A percentile compares a stretch with the other conserved stretches of the same genome.
Conservation (phyloP, 1,140 invertebrate genomes). For the Phenacoccus solenopsis region DNA sequence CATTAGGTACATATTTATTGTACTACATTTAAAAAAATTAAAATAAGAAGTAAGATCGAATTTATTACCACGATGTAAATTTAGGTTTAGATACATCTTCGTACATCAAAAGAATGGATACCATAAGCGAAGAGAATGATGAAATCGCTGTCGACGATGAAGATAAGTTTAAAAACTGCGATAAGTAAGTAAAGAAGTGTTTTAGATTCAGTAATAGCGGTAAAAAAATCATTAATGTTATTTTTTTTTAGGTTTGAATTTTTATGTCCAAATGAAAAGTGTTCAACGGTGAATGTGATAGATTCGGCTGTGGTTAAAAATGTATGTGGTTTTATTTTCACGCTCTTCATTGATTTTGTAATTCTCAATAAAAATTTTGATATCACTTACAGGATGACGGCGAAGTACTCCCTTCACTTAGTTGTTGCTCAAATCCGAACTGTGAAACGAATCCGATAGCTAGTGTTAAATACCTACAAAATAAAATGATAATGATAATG, state of each 20-base stretch:
- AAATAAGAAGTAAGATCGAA: not conserved
- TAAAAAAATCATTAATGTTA: constrained; percentile 7
- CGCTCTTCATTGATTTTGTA: not conserved
- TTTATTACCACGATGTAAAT: constrained; percentile 13
- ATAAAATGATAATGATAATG: constrained; percentile 53
- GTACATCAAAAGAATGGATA: constrained; percentile 30
- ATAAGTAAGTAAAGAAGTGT: constrained; percentile 34
- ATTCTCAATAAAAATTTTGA: not conserved
- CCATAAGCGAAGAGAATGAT: constrained; percentile 40
- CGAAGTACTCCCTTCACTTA: constrained; percentile 36
- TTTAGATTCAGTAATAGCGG: not conserved
- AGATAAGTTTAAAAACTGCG: constrained; percentile 63
- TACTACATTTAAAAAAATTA: no score
- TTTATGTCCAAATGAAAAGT: not conserved
- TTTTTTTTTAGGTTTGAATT: constrained; percentile 14
- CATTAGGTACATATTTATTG: constrained; percentile 48
- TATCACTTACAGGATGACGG: constrained; percentile 21
- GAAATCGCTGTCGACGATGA: constrained; percentile 43
- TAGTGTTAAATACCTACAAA: constrained; percentile 51
- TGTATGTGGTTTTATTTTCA: not conserved
- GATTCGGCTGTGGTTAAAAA: not conserved
- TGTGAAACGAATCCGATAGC: constrained; percentile 48
- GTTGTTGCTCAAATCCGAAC: constrained; percentile 50
- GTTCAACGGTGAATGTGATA: not conserved
- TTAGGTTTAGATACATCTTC: constrained; percentile 40